Conservation (phyloP, 2,113 vertebrate species). For the Coregonus clupeaformis region DNA sequence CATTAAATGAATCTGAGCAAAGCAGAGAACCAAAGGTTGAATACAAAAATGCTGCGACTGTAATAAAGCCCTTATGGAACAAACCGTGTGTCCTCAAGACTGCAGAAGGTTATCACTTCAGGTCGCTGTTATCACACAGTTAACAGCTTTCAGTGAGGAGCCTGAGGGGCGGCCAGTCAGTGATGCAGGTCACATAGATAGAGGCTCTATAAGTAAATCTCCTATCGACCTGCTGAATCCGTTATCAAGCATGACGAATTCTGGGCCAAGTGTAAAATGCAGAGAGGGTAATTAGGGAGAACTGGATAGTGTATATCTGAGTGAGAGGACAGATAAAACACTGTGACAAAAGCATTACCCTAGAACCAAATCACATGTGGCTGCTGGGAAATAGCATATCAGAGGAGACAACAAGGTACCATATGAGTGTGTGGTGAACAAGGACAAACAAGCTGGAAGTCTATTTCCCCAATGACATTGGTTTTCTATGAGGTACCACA, state of each 20-base stretch:
- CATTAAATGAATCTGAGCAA: slow-evolving; percentile 68
- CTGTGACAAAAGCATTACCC: slow-evolving; percentile 66
- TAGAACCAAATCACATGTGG: slow-evolving; percentile 63
- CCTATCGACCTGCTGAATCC: slow-evolving; percentile 62
- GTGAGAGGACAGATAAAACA: slow-evolving; percentile 69
- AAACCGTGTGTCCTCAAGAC: slow-evolving; percentile 65
- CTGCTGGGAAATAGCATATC: slow-evolving; percentile 56
- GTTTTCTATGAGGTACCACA: slow-evolving; percentile 41
- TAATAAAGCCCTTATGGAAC: slow-evolving; percentile 57
- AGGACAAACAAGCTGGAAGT: slow-evolving; percentile 55
- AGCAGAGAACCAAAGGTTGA: slow-evolving; percentile 61
- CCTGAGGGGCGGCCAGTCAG: slow-evolving; percentile 50
- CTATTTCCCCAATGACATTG: slow-evolving; percentile 41
- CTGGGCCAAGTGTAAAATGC: slow-evolving; percentile 60
- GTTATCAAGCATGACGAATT: slow-evolving; percentile 67
- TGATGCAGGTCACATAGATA: slow-evolving; percentile 65
- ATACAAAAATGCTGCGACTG: slow-evolving; percentile 61
- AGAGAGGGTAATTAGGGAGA: slow-evolving; percentile 66
- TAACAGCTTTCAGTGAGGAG: slow-evolving; percentile 67
- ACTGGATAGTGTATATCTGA: slow-evolving; percentile 53
- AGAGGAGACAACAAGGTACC: slow-evolving; percentile 56
- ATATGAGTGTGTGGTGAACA: slow-evolving; percentile 42
- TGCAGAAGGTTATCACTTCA: slow-evolving; percentile 68
- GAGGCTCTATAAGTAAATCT: slow-evolving; percentile 59
- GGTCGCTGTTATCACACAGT: slow-evolving; percentile 67